A percentile compares a stretch with the other conserved stretches of the same genome.
These are phyloP conservation scores for Phortica okadai DNA, from an alignment of 2,888 invertebrate genomes.

Conservation along the genomic window DNA sequence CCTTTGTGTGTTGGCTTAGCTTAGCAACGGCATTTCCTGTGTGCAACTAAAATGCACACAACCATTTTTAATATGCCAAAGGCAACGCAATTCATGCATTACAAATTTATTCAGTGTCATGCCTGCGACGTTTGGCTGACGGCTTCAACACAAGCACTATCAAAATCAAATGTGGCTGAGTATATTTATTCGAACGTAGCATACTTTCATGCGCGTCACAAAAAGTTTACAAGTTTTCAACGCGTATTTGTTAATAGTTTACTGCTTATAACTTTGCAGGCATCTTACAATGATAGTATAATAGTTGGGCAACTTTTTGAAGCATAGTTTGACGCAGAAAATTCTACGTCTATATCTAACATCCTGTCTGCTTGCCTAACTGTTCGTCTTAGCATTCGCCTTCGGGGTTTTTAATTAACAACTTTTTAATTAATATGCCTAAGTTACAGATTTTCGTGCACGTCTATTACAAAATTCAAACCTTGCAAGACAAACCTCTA, in stretches of 20 bases:
- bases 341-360: too few species aligned
- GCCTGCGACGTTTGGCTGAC: neutral
- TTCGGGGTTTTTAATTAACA: constrained; percentile 18
- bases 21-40: neutral
- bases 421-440: constrained; percentile 17
- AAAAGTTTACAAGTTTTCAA: neutral
- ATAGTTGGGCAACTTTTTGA: too few species aligned
- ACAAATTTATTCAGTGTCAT: neutral
- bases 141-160: neutral
- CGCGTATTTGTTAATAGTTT: neutral
- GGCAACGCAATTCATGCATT: neutral
- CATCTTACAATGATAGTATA: too few species aligned
- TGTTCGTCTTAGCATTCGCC: neutral
- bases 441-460: neutral
- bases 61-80: neutral
- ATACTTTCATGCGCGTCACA: neutral
- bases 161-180: too few species aligned
- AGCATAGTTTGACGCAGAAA: too few species aligned
- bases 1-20: neutral
- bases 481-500: too few species aligned
- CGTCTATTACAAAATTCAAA: too few species aligned
- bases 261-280: neutral
- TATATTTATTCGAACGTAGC: too few species aligned
- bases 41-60: neutral
- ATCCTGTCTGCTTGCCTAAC: neutral